A percentile compares a stretch with the other conserved stretches of the same genome.
phyloP scores from a whole-genome alignment of 2,888 invertebrate species.

The Gasteruption jaculator region DNA sequence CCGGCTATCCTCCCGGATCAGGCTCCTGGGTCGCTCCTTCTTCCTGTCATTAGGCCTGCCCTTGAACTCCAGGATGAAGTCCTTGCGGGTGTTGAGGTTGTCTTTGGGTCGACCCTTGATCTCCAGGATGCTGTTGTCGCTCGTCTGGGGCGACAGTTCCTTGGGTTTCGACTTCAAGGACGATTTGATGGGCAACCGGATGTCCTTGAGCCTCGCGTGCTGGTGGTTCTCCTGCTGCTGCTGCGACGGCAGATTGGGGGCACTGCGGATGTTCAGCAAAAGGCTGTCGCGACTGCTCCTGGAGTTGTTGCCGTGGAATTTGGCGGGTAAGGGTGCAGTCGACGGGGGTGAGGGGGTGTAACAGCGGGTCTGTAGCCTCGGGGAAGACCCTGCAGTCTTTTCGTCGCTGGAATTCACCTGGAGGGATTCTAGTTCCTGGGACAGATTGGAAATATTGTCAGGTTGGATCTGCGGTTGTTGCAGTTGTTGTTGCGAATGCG shows the following conservation, averaged over 20 bases:
- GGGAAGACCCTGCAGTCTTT: conserved; percentile 39
- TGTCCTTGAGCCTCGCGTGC: conserved; percentile 68
- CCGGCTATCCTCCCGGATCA: conserved; percentile 52
- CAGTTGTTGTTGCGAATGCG: conserved; percentile 23
- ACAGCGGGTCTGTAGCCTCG: conserved; percentile 62
- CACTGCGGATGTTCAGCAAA: conserved; percentile 68
- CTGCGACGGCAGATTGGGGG: conserved; percentile 70
- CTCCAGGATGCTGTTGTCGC: conserved; percentile 62
- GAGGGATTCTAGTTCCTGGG: conserved; percentile 47
- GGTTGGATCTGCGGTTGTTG: conserved; percentile 27
- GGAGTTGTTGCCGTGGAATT: conserved; percentile 62
- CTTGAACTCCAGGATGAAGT: conserved; percentile 61
- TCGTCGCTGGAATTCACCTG: conserved; percentile 47
- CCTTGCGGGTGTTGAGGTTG: conserved; percentile 53
- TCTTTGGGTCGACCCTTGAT: conserved; percentile 55
- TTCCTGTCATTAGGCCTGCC: conserved; percentile 60
- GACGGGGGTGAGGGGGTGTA: conserved; percentile 81
- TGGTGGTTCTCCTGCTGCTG: conserved; percentile 61
- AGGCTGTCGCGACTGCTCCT: conserved; percentile 68
- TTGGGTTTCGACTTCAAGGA: conserved; percentile 61
- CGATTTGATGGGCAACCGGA: conserved; percentile 70
- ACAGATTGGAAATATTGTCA: conserved; percentile 42
- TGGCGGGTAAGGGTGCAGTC: conserved; percentile 77
- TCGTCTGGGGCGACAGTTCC: conserved; percentile 61
- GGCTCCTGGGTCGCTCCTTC: conserved; percentile 42